Evolutionary conservation across 1,140 invertebrate species (phyloP), one percentile per base, ranked within the genome.

Genomic region (Bombus terrestris): DNA sequence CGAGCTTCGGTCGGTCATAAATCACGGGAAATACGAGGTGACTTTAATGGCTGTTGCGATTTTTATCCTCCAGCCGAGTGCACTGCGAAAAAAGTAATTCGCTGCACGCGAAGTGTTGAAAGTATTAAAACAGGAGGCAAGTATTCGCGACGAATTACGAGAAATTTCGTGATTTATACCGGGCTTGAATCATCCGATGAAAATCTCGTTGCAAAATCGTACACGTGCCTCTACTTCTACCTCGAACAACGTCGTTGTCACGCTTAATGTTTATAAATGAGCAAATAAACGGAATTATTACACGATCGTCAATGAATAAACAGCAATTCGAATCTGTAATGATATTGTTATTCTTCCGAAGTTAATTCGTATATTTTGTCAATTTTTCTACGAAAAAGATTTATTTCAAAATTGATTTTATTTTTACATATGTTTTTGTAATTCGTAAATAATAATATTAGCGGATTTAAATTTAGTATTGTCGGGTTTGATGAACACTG

Each of bases 31-130:
- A 85, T 85, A 90, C 90, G 85, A 87, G 83, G 80, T 87, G 90
- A 91, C 88, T 93, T 92, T 92, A 93, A 93, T 90, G 89, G 85
- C 84, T 75, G 88, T 84, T 81, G 89, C 81, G 89, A 93, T 92
- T 92, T 92, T 93, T 92, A 92, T 90, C 88, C 80, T 74, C 74
- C 62, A 82, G 87, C 86, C 83, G 87, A 88, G 88, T 78, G 90
- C 81, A 62, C 85, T 57, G 86, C 90, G 79, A n/a, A 53, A 72
- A 64, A 76, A 81, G 75, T 86, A 81, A 89, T 80, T 73, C 76
- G 80, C 47, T 71, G 79, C 84, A 71, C 83, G 74, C 72, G n/a
- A 89, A 86, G 87, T 69, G 88, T 89, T 83, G 85, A 89, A 86
- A 89, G 68, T 83, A 89, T 72, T 75, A 82, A 86, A 80, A 37